phyloP scores from a whole-genome alignment of 2,113 vertebrate species.

The Dasyurus viverrinus region DNA sequence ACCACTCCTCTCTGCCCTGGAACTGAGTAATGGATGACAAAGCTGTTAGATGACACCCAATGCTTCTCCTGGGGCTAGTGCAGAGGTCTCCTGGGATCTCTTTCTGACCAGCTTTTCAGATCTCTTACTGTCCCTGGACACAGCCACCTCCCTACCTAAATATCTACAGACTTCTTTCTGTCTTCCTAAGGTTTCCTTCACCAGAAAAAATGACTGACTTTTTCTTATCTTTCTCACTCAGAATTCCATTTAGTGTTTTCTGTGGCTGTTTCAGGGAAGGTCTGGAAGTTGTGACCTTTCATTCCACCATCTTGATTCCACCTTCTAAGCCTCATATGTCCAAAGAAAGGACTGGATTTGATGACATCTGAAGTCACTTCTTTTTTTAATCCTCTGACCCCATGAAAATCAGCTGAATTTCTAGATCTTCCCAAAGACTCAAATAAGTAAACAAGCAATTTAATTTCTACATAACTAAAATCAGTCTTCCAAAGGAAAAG shows the following conservation, averaged over 20 bases:
- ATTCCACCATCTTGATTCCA: not conserved
- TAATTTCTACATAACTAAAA: not conserved
- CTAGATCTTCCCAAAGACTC: not conserved
- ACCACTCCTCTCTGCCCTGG: not conserved
- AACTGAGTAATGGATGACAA: not conserved
- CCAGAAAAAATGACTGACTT: not conserved
- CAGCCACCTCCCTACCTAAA: not conserved
- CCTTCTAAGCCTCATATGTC: not conserved
- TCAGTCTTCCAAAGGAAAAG: conserved; percentile 27
- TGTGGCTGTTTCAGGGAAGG: not conserved
- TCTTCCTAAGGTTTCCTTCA: not conserved
- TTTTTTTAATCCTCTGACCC: not conserved
- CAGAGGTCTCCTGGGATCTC: not conserved
- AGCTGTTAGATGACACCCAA: not conserved
- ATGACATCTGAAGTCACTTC: not conserved
- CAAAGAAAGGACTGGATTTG: not conserved
- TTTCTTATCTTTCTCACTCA: not conserved
- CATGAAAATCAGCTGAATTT: not conserved
- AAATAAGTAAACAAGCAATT: not conserved
- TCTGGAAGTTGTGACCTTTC: not conserved
- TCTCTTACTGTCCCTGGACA: not conserved
- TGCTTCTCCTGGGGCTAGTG: not conserved
- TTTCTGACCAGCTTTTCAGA: not conserved
- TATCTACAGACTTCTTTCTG: not conserved
- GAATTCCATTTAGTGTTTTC: not conserved